Percentiles rank a stretch among this genome's conserved stretches.
Conservation (phyloP, 2,797 vertebrate species). For the Galago senegalensis region DNA sequence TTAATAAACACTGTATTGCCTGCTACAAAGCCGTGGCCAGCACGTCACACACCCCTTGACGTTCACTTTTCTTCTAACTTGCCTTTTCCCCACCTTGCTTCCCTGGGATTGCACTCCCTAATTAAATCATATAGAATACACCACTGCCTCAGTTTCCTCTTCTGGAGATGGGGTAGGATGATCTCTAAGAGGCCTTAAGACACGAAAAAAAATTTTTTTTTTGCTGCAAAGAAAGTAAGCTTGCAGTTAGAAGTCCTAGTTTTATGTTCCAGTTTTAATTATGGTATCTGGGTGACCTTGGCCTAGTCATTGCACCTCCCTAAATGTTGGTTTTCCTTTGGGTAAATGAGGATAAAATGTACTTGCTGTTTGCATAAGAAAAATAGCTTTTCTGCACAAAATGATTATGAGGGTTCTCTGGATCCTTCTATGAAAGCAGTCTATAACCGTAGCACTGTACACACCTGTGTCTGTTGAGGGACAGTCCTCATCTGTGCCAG, state of each 20-base stretch:
- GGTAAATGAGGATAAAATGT: slow-evolving; percentile 3
- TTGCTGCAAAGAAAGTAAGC: background rate
- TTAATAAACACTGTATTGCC: background rate
- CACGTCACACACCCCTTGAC: background rate
- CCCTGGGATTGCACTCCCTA: background rate
- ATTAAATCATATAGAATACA: background rate
- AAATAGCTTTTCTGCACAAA: background rate
- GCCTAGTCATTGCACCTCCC: background rate
- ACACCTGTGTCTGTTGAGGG: background rate
- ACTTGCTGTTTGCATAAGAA: background rate
- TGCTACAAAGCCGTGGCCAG: background rate
- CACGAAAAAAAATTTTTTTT: background rate
- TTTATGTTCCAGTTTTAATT: slow-evolving; percentile 37
- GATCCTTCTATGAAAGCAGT: background rate
- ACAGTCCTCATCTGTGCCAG: background rate
- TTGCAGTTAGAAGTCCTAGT: background rate
- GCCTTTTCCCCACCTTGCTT: background rate
- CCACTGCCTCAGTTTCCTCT: background rate
- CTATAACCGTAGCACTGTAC: background rate
- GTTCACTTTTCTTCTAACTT: background rate
- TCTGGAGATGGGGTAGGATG: background rate
- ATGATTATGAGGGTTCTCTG: background rate
- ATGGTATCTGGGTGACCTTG: background rate
- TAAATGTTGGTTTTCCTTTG: background rate
- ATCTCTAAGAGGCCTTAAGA: background rate